Conservation (phyloP, 2,888 invertebrate species). For the Agrochola lychnidis region DNA sequence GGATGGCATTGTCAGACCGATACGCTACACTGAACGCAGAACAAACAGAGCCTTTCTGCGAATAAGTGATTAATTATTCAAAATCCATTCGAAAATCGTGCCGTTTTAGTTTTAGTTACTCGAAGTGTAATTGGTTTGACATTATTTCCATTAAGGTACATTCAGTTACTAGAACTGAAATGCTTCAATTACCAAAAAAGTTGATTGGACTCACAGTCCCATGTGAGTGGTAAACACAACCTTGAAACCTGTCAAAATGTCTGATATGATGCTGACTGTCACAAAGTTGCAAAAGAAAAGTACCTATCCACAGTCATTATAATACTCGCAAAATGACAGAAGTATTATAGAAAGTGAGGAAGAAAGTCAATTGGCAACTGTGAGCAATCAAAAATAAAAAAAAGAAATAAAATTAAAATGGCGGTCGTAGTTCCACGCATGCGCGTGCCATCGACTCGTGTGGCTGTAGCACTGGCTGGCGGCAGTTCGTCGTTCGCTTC, state of each 20-base stretch:
- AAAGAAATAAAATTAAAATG: constrained; percentile 64
- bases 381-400: constrained; percentile 61
- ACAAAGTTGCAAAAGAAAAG: not conserved
- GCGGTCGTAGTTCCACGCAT: constrained; percentile 68
- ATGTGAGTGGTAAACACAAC: constrained; percentile 14
- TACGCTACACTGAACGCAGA: constrained; percentile 32
- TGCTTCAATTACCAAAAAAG: constrained; percentile 23
- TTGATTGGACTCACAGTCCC: constrained; percentile 30
- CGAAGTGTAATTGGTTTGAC: constrained; percentile 23
- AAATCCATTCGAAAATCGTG: constrained; percentile 19
- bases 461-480: constrained; percentile 43
- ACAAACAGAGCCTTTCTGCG: constrained; percentile 30
- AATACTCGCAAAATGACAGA: constrained; percentile 30
- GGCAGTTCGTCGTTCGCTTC: constrained; percentile 74
- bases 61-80: constrained; percentile 53
- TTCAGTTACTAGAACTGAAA: constrained; percentile 24
- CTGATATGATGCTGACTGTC: not conserved
- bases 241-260: not conserved
- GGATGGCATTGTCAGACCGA: constrained; percentile 34
- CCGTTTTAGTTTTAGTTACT: constrained; percentile 23
- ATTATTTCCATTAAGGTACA: constrained; percentile 24
- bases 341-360: constrained; percentile 23
- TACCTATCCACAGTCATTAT: not conserved
- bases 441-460: constrained; percentile 75
- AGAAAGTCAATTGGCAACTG: constrained; percentile 55